Conservation (phyloP, 2,113 vertebrate genomes). For the Symphodus melops region DNA sequence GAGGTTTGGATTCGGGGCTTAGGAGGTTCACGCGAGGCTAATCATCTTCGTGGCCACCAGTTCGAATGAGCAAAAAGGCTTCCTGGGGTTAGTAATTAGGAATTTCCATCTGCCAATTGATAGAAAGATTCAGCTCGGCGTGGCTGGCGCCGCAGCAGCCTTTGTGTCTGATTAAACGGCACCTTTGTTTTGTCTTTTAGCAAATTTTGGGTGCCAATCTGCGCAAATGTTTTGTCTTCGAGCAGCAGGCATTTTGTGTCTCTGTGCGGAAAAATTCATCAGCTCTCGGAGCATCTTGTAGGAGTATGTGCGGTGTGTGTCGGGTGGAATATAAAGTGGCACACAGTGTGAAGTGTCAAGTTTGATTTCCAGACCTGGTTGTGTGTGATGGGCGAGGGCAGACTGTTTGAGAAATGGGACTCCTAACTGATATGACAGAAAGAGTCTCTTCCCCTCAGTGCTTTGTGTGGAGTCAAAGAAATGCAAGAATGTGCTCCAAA, state of each 20-base stretch:
- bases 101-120: conserved; percentile 59
- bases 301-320: neutral
- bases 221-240: neutral
- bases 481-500: neutral
- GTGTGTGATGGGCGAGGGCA: conserved; percentile 8
- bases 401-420: conserved; percentile 13
- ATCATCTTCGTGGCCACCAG: conserved; percentile 50
- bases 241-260: neutral
- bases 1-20: conserved; percentile 34
- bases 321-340: conserved; percentile 34
- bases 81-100: conserved; percentile 59
- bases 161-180: conserved; percentile 12
- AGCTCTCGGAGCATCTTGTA: neutral
- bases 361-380: conserved; percentile 30
- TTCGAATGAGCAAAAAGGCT: conserved; percentile 40
- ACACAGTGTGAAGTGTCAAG: conserved; percentile 11
- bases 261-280: neutral
- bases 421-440: neutral
- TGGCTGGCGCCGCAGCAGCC: neutral
- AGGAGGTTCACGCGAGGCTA: conserved; percentile 54
- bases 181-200: conserved; percentile 2
- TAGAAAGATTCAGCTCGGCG: conserved; percentile 16
- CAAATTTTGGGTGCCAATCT: neutral
- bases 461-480: neutral
- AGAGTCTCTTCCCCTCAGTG: neutral